Conservation (phyloP, 2,113 vertebrate genomes). For the Ploceus nigricollis region DNA sequence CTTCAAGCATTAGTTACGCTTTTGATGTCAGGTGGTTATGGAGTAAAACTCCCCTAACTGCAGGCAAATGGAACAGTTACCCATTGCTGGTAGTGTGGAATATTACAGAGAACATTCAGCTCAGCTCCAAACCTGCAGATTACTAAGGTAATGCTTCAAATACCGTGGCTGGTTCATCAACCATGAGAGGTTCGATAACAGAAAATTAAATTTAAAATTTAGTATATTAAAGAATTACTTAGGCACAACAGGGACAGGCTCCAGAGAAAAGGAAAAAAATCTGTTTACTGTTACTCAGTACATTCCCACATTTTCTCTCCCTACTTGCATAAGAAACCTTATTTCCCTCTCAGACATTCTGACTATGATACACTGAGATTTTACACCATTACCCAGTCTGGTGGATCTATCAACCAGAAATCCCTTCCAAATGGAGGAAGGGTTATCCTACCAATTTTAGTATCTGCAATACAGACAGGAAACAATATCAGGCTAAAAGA, state of each 20-base stretch:
- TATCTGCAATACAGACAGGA: not conserved
- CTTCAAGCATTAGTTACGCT: not conserved
- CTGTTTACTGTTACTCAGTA: not conserved
- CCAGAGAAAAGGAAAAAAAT: not conserved
- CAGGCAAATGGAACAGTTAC: not conserved
- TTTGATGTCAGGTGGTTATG: not conserved
- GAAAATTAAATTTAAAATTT: not conserved
- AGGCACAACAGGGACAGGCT: not conserved
- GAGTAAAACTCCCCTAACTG: not conserved
- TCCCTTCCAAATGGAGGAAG: not conserved
- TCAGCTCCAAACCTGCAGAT: not conserved
- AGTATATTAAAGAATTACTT: not conserved
- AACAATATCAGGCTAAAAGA: not conserved
- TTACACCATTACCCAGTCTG: not conserved
- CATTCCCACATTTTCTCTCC: not conserved
- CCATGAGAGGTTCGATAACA: not conserved
- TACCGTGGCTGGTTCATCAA: not conserved
- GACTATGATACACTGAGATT: not conserved
- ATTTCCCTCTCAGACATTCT: not conserved
- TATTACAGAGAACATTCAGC: not conserved
- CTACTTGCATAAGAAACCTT: not conserved
- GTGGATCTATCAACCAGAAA: not conserved
- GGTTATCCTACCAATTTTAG: not conserved
- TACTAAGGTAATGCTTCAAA: not conserved
- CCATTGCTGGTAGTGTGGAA: not conserved